Conservation (phyloP, 2,113 vertebrate genomes). For the Rhinopomastus cyanomelas region DNA sequence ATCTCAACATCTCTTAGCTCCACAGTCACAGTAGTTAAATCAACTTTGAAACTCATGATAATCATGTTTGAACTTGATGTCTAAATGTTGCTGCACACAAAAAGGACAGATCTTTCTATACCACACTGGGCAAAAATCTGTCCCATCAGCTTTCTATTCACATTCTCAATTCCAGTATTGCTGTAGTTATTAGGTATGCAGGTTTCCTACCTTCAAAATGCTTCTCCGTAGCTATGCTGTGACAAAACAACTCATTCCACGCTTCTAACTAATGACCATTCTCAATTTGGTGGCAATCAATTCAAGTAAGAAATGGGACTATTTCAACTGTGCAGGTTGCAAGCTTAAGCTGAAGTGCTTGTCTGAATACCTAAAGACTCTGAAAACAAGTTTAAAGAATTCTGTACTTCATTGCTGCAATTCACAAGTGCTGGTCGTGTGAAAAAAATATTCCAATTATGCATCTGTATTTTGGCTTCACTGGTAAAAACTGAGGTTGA, state of each 20-base stretch:
- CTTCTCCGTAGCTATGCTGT: not conserved
- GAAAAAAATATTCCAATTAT: not conserved
- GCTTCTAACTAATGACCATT: not conserved
- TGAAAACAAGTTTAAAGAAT: not conserved
- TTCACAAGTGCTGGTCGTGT: not conserved
- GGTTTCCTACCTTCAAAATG: not conserved
- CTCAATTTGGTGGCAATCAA: not conserved
- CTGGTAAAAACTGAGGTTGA: not conserved
- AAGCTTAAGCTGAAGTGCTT: not conserved
- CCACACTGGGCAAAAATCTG: not conserved
- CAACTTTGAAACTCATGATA: not conserved
- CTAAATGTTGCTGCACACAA: not conserved
- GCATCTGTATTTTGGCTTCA: not conserved
- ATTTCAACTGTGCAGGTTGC: not conserved
- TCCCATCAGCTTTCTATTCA: not conserved
- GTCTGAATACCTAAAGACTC: not conserved
- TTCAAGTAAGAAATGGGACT: not conserved
- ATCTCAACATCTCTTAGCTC: not conserved
- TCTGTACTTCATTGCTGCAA: not conserved
- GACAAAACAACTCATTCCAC: not conserved
- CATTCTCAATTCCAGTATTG: not conserved
- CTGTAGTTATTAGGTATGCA: not conserved
- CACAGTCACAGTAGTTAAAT: not conserved
- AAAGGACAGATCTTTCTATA: not conserved
- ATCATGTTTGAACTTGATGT: not conserved